phyloP scores from a whole-genome alignment of 2,113 vertebrate species.

The Gulo gulo region DNA sequence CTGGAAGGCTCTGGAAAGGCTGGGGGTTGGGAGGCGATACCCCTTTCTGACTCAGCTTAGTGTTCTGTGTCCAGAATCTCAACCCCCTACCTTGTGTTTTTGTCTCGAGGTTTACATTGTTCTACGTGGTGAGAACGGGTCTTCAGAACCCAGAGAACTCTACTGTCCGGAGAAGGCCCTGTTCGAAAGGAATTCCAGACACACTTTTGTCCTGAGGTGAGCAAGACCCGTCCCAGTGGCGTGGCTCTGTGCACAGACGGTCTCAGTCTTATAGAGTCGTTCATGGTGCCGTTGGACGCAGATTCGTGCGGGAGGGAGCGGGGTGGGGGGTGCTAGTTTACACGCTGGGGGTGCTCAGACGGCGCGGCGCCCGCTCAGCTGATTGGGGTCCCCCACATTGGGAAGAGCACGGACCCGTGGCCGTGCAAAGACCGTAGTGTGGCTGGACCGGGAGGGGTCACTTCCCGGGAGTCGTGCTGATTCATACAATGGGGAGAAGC shows the following conservation, averaged over 20 bases:
- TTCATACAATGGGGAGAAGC: not conserved
- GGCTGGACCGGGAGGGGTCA: too few species aligned
- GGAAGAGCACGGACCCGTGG: not conserved
- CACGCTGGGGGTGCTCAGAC: not conserved
- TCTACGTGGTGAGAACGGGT: slow-evolving; percentile 83
- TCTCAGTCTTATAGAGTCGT: too few species aligned
- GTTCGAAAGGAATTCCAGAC: slow-evolving; percentile 86
- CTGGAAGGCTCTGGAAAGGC: not conserved
- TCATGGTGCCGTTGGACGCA: not conserved
- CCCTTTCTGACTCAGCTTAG: not conserved
- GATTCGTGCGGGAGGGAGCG: not conserved
- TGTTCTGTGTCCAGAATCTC: accelerated
- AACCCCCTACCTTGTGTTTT: not conserved
- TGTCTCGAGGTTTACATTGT: slow-evolving; percentile 85
- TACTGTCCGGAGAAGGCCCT: slow-evolving; percentile 80
- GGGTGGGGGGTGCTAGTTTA: too few species aligned
- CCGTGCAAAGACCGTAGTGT: not conserved
- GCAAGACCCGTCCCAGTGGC: not conserved
- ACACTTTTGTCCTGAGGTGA: slow-evolving; percentile 90
- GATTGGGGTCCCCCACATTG: not conserved
- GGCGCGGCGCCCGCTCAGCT: not conserved
- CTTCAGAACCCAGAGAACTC: slow-evolving; percentile 87
- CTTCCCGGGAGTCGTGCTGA: not conserved
- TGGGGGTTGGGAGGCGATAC: not conserved
- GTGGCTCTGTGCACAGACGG: not conserved